phyloP scores from a whole-genome alignment of 1,140 invertebrate genomes.

The Megathymus violae region DNA sequence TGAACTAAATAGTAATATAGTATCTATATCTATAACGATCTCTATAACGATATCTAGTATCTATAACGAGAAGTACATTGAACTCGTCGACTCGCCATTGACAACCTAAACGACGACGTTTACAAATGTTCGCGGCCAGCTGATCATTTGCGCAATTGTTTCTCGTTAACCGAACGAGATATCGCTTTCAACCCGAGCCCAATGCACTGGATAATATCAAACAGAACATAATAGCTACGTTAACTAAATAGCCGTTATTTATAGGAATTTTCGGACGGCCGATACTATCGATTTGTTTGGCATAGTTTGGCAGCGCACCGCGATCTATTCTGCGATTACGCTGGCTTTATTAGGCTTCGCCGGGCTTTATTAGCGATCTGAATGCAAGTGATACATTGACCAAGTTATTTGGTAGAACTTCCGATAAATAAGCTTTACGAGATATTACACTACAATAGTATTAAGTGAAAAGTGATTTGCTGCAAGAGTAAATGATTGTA shows the following conservation, averaged over 20 bases:
- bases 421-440: constrained; percentile 5
- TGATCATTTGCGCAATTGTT: constrained; percentile 20
- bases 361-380: constrained; percentile 23
- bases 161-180: constrained; percentile 20
- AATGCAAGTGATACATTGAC: constrained; percentile 15
- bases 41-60: no score
- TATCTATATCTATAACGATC: no score
- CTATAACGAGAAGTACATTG: no score
- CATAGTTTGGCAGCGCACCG: constrained; percentile 14
- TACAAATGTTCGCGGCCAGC: constrained; percentile 15
- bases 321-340: constrained; percentile 32
- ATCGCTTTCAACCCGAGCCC: constrained; percentile 17
- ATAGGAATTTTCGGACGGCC: constrained; percentile 22
- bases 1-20: no score
- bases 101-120: neutral
- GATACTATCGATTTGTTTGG: constrained; percentile 21
- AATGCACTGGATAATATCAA: constrained; percentile 20
- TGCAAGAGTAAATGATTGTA: no score
- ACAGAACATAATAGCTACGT: constrained; percentile 27
- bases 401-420: constrained; percentile 4
- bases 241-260: constrained; percentile 30
- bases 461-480: no score
- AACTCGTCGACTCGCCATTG: neutral
- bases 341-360: constrained; percentile 30
- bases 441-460: no score